A percentile compares a stretch with the other conserved stretches of the same genome.
These are phyloP conservation scores for Cylindroiulus punctatus DNA, from an alignment of 2,888 invertebrate genomes.

Conservation along the genomic window DNA sequence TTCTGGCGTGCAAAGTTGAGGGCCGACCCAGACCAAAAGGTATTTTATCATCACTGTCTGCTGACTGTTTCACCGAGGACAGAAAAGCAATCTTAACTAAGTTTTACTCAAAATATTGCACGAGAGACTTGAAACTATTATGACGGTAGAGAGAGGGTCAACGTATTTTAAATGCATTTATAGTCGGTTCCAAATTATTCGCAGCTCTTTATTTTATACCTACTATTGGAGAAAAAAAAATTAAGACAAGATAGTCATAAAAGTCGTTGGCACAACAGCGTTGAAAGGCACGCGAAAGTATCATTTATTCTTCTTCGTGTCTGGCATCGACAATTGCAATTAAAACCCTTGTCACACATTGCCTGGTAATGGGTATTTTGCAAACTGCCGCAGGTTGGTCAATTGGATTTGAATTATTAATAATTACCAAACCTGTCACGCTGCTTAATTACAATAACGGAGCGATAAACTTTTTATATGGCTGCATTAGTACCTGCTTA, in stretches of 20 bases:
- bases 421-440: constrained; percentile 1
- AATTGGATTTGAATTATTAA: background rate
- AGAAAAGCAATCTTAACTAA: background rate
- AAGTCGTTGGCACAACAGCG: background rate
- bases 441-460: background rate
- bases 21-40: constrained; percentile 88
- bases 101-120: no score
- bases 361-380: background rate
- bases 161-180: no score
- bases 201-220: no score
- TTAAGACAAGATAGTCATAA: background rate
- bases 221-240: background rate
- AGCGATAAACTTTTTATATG: background rate
- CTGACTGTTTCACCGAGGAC: background rate
- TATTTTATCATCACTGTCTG: constrained; percentile 65
- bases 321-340: background rate
- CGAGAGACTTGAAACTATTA: no score
- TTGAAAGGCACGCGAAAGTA: background rate
- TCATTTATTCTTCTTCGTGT: background rate
- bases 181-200: no score
- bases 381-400: background rate
- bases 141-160: no score
- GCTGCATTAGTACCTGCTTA: background rate
- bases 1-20: constrained; percentile 81
- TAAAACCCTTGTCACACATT: background rate